A percentile compares a stretch with the other conserved stretches of the same genome.
These are phyloP conservation scores for Bimastos eiseni DNA, from an alignment of 2,888 invertebrate species.

Conservation along the genomic window DNA sequence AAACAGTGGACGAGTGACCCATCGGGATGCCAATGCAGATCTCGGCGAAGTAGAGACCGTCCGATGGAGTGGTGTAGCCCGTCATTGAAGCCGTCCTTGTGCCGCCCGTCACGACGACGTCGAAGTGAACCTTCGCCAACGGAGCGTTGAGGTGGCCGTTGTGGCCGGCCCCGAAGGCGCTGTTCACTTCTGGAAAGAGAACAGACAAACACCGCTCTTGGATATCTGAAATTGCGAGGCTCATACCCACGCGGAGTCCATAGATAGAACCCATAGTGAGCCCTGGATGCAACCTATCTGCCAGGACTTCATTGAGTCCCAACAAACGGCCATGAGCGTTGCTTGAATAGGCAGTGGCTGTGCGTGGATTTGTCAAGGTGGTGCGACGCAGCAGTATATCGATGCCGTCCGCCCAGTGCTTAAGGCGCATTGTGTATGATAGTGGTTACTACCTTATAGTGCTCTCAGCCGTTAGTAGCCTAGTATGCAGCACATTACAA, in stretches of 20 bases:
- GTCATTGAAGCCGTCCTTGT: background rate
- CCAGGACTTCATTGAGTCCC: too few relatives aligned
- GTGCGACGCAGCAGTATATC: too few relatives aligned
- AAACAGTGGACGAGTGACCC: background rate
- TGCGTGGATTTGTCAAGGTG: too few relatives aligned
- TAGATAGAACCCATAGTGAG: background rate
- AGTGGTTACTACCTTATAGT: too few relatives aligned
- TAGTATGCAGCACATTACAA: too few relatives aligned
- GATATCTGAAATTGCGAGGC: too few relatives aligned
- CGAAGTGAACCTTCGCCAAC: background rate
- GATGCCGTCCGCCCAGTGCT: too few relatives aligned
- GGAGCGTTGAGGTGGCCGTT: background rate
- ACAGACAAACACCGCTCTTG: background rate
- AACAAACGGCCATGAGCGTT: too few relatives aligned
- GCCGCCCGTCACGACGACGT: background rate
- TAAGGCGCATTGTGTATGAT: too few relatives aligned
- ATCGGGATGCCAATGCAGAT: background rate
- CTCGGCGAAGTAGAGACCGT: slow-evolving; percentile 28
- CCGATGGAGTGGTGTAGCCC: background rate
- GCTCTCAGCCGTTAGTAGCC: too few relatives aligned
- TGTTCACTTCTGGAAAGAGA: background rate
- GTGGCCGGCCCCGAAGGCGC: slow-evolving; percentile 16
- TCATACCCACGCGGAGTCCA: background rate
- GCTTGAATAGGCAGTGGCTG: too few relatives aligned
- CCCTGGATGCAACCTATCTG: background rate